Conservation (phyloP, 2,113 vertebrate species). For the Glaucomys volans region DNA sequence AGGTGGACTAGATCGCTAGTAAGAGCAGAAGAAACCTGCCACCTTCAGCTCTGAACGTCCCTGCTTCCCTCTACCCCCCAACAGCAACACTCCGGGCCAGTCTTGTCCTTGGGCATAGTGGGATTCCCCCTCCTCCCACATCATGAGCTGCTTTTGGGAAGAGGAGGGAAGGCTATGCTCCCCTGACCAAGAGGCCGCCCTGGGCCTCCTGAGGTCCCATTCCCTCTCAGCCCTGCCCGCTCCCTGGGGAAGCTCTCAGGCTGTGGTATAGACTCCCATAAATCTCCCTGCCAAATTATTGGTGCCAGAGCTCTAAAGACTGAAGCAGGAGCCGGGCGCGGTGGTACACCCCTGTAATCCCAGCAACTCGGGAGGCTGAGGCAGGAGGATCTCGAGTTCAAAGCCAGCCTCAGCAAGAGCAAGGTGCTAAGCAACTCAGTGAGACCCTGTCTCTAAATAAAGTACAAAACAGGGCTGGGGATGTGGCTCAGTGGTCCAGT, state of each 20-base stretch:
- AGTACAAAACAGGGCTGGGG: too few relatives aligned
- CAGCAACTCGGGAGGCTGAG: too few relatives aligned
- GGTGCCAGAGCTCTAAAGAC: not conserved
- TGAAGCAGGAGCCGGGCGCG: not conserved
- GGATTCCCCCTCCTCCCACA: too few relatives aligned
- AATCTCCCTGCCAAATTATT: not conserved
- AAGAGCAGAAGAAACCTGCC: not conserved
- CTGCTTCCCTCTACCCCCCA: too few relatives aligned
- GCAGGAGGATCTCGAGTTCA: too few relatives aligned
- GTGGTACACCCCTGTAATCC: too few relatives aligned
- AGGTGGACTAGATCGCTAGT: not conserved
- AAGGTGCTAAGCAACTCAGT: too few relatives aligned
- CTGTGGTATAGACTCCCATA: not conserved
- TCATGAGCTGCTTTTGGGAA: rapidly evolving
- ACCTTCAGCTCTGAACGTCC: not conserved
- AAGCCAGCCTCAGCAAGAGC: too few relatives aligned
- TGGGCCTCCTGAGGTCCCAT: not conserved
- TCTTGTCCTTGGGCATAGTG: not conserved
- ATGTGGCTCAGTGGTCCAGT: too few relatives aligned
- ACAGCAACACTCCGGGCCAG: not conserved
- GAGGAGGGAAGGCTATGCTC: not conserved
- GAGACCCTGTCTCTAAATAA: too few relatives aligned
- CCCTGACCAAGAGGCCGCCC: not conserved
- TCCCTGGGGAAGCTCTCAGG: not conserved
- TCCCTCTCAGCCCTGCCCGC: not conserved